Percentiles rank a stretch among this genome's conserved stretches.
These are phyloP conservation scores for Pogona vitticeps DNA, from an alignment of 2,113 vertebrate genomes.

Conservation along the genomic window DNA sequence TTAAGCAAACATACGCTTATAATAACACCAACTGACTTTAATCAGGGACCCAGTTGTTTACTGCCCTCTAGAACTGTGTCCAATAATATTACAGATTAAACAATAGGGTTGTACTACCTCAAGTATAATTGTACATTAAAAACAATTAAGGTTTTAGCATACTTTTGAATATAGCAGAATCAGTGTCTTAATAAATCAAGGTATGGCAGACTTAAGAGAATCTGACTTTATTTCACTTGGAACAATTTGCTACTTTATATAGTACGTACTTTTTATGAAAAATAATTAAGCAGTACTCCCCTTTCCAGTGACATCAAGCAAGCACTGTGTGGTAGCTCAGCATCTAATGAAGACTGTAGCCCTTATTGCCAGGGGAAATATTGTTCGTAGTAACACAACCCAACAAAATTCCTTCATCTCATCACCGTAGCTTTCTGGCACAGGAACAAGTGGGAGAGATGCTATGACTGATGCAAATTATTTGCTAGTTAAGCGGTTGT, in stretches of 20 bases:
- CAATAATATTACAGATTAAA: neutral
- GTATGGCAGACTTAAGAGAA: slow-evolving; percentile 6
- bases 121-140: neutral
- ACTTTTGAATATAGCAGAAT: neutral
- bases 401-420: slow-evolving; percentile 41
- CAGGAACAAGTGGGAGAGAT: slow-evolving; percentile 10
- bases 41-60: neutral
- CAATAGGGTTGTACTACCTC: neutral
- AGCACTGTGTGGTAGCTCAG: neutral
- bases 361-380: slow-evolving; percentile 31
- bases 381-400: slow-evolving; percentile 37
- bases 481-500: slow-evolving; percentile 29
- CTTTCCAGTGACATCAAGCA: slow-evolving; percentile 26
- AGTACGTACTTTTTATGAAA: neutral
- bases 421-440: slow-evolving; percentile 1
- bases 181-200: neutral
- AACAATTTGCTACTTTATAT: neutral
- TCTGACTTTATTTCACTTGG: slow-evolving; percentile 4
- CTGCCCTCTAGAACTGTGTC: neutral
- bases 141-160: slow-evolving; percentile 20
- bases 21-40: neutral
- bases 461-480: slow-evolving; percentile 13
- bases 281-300: slow-evolving; percentile 17
- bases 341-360: neutral
- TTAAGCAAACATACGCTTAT: neutral